Percentiles rank a stretch among this genome's conserved stretches.
Evolutionary conservation across 2,797 vertebrate species (phyloP).

Genomic region (Sebastes matsubarae): DNA sequence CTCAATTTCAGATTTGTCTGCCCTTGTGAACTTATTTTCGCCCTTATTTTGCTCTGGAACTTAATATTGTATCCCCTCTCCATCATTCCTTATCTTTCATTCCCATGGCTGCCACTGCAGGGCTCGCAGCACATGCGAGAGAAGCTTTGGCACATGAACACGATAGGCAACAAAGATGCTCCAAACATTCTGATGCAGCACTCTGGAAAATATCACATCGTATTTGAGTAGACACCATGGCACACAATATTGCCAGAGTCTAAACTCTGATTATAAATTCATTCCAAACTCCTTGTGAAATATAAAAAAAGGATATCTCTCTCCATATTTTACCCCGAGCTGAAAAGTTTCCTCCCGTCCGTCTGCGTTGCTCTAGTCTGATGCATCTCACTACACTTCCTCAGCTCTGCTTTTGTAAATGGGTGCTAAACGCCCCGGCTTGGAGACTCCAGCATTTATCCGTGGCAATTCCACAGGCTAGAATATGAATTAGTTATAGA

Average conservation of each 20-base stretch:
- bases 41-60: neutral
- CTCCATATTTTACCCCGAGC: constrained; percentile 7
- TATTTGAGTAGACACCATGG: neutral
- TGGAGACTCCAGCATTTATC: constrained; percentile 50
- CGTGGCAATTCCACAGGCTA: constrained; percentile 47
- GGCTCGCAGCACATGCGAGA: neutral
- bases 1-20: neutral
- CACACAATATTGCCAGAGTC: neutral
- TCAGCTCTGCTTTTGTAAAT: constrained; percentile 43
- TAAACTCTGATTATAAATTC: constrained; percentile 26
- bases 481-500: constrained; percentile 65
- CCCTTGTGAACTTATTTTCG: constrained; percentile 7
- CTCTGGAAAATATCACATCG: neutral
- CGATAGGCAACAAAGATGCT: neutral
- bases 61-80: neutral
- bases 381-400: constrained; percentile 11
- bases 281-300: constrained; percentile 4
- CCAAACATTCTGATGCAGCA: neutral
- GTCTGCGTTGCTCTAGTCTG: constrained; percentile 18
- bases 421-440: constrained; percentile 24
- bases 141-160: neutral
- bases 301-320: neutral
- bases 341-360: constrained; percentile 1
- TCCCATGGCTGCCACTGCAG: constrained; percentile 1
- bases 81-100: constrained; percentile 22